These are phyloP conservation scores for Oopsacas minuta DNA, from an alignment of 37 sponge, comb jelly and placozoan species.

Conservation along the genomic window DNA sequence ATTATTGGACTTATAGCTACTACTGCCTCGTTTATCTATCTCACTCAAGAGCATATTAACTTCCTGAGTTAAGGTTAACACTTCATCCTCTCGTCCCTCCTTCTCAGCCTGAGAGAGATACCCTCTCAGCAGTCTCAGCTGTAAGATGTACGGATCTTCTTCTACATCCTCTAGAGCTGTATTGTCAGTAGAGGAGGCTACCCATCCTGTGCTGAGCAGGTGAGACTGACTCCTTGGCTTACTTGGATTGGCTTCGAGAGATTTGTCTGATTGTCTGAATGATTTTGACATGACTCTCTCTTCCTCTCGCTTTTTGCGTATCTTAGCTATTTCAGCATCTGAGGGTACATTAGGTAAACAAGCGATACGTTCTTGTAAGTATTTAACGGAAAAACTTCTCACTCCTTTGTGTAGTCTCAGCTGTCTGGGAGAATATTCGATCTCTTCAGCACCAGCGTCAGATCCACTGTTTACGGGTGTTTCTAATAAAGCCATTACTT, in stretches of 20 bases:
- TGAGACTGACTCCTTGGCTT: conserved; percentile 14
- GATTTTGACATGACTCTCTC: background rate
- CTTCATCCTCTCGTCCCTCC: background rate
- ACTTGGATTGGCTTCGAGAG: background rate
- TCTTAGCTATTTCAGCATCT: background rate
- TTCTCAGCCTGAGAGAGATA: background rate
- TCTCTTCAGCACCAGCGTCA: background rate
- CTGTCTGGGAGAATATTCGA: background rate
- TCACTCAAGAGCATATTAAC: background rate
- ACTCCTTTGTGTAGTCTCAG: background rate
- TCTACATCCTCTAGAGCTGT: background rate
- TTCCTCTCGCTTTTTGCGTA: conserved; percentile 12
- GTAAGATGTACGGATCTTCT: background rate
- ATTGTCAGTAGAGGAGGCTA: background rate
- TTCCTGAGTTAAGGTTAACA: background rate
- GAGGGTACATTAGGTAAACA: conserved; percentile 12
- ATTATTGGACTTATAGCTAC: background rate
- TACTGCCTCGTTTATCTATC: background rate
- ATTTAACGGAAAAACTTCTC: background rate
- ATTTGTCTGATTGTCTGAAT: background rate
- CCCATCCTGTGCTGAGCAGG: background rate
- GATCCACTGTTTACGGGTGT: background rate
- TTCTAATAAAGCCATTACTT: background rate
- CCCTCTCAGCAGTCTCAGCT: background rate
- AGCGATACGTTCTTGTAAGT: background rate